Base-by-base conservation (phyloP, 2,113 vertebrate species). In the Malurus cyaneus region DNA sequence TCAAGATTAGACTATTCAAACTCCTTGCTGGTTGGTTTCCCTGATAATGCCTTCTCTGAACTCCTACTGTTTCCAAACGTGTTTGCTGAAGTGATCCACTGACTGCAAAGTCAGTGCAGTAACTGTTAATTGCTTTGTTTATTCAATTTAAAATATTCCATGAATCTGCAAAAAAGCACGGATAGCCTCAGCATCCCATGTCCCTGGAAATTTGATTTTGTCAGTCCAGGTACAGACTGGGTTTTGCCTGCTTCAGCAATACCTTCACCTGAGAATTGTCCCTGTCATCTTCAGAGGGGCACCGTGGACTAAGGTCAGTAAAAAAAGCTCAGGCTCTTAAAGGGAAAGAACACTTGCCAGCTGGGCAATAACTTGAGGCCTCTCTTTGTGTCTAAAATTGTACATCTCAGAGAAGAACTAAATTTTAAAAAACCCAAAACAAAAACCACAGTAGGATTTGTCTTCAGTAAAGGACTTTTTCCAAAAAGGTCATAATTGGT, bases 1-100 rank as follows among this genome's bases (percentile, higher is more conserved):
- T 96, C 60, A 88, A 66, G 93, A 95, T 96, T 80, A 94, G 39
- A 64, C 71, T 88, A 67, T 80, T 92, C 64, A 90, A 62, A 86
- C 67, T 94, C 47, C 61, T 90, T 52, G 18, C 34, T 74, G 76
- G 39, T 90, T 95, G 66, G 64, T 92, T 94, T 90, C 85, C 42
- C 64, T 74, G 60, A 86, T 92, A 92, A 92, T 73, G 28, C n/a
- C 70, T 92, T 88, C 81, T 64, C 42, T 93, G 85, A 77, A 93
- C 74, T 88, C 81, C 54, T 85, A 14, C 71, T 53, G 31, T 64
- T 83, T 80, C 11, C 49, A 80, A 95, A 90, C 18, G 4, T 53
- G 12, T 78, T 86, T 80, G 69, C 41, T 84, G 34, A 93, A 78
- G 44, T 66, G 71, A 86, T 83, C 64, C 41, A 60, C 71, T 88